phyloP scores from a whole-genome alignment of 2,888 invertebrate genomes.

The Lordiphosa andalusiaca region DNA sequence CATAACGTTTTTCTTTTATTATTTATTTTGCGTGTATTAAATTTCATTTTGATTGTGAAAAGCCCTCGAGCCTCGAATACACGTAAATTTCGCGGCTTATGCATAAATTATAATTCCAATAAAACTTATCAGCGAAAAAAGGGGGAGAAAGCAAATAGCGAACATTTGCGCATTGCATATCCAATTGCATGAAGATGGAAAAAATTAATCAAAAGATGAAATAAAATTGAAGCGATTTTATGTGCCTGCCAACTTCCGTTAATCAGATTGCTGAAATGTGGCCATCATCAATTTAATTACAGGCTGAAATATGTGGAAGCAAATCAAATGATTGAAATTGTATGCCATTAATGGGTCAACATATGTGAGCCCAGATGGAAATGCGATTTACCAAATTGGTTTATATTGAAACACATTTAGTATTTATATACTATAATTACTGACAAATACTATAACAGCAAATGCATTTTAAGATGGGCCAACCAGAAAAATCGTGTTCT shows the following conservation, averaged over 20 bases:
- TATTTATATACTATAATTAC: too few relatives aligned
- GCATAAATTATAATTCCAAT: conserved; percentile 41
- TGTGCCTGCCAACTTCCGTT: conserved; percentile 12
- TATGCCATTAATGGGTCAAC: conserved; percentile 1
- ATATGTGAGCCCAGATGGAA: conserved; percentile 5
- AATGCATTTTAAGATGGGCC: too few relatives aligned
- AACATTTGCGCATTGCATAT: conserved; percentile 13
- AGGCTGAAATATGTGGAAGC: conserved; percentile 21
- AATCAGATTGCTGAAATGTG: conserved; percentile 32
- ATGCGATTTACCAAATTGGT: conserved; percentile 13
- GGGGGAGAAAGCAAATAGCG: conserved; percentile 10
- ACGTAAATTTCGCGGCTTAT: conserved; percentile 28
- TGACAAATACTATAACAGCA: too few relatives aligned
- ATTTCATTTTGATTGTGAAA: conserved; percentile 28
- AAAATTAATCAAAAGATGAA: conserved; percentile 1
- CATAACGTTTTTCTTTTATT: conserved; percentile 17
- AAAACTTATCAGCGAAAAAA: conserved; percentile 29
- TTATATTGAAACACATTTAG: conserved; percentile 2
- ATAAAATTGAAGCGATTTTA: conserved; percentile 13
- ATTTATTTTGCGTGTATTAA: conserved; percentile 34
- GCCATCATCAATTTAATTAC: conserved; percentile 35
- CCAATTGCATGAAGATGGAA: conserved; percentile 5
- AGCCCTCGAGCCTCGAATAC: conserved; percentile 18
- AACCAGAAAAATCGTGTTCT: background rate
- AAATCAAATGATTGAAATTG: conserved; percentile 14